A percentile compares a stretch with the other conserved stretches of the same genome.
These are phyloP conservation scores for Adelges cooleyi DNA, from an alignment of 1,140 invertebrate species.

Conservation along the genomic window DNA sequence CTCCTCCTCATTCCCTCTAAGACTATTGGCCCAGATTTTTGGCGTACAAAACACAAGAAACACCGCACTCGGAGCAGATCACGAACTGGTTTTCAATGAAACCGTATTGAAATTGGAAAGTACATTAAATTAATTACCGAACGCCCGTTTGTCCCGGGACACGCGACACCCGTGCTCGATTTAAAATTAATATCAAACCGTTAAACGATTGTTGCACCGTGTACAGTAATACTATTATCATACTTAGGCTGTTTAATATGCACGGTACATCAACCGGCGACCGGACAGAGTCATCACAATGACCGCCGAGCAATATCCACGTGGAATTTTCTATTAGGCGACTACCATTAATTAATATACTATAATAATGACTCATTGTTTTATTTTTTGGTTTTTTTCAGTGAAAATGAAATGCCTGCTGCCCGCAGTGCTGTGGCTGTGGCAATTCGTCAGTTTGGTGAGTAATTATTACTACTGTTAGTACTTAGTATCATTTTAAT, in stretches of 20 bases:
- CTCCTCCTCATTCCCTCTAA: neutral
- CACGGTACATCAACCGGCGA: neutral
- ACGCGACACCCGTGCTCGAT: neutral
- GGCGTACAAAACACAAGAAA: too few species aligned
- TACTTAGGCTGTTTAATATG: constrained; percentile 1
- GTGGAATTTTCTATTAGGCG: too few species aligned
- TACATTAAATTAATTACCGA: neutral
- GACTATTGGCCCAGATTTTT: constrained; percentile 1
- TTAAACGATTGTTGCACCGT: neutral
- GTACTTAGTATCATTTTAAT: too few species aligned
- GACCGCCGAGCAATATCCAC: too few species aligned
- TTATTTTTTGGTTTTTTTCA: constrained; percentile 12
- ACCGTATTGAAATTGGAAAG: constrained; percentile 10
- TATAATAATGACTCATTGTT: neutral
- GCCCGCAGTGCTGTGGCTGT: constrained; percentile 17
- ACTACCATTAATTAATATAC: neutral
- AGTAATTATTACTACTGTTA: neutral
- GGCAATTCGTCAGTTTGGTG: constrained; percentile 13
- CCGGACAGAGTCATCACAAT: neutral
- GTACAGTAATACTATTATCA: too few species aligned
- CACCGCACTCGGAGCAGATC: neutral
- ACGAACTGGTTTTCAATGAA: constrained; percentile 15
- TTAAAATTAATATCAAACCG: neutral
- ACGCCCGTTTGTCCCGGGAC: neutral
- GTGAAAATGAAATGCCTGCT: constrained; percentile 23